These are phyloP conservation scores for Ammodytes marinus DNA, from an alignment of 2,113 vertebrate species.

Conservation along the genomic window DNA sequence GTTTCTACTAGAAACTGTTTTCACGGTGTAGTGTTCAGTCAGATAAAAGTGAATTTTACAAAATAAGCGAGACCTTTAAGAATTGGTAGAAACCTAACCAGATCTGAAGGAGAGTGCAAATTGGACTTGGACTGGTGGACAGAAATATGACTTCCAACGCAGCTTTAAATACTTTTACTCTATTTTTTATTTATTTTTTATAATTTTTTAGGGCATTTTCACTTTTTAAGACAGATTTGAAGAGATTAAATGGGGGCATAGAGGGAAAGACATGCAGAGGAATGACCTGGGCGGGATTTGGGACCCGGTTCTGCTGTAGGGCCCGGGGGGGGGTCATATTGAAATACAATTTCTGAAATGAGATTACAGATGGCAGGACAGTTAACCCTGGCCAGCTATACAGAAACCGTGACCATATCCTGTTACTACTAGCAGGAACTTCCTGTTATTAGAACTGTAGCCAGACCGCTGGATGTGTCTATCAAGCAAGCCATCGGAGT, in stretches of 20 bases:
- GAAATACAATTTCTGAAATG: neutral
- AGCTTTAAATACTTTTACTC: no score
- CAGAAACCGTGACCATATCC: constrained; percentile 54
- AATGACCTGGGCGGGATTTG: no score
- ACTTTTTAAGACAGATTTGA: neutral
- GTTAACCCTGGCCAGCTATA: constrained; percentile 18
- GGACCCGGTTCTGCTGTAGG: no score
- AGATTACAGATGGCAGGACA: neutral
- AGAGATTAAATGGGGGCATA: no score
- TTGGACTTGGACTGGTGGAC: neutral
- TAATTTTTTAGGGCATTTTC: no score
- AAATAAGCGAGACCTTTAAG: no score
- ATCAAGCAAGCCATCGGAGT: constrained; percentile 24
- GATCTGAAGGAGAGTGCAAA: neutral
- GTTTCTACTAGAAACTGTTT: no score
- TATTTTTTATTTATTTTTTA: no score
- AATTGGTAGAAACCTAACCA: neutral
- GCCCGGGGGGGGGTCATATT: no score
- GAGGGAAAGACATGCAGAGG: no score
- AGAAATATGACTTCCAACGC: neutral
- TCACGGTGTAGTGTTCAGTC: no score
- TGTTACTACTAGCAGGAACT: constrained; percentile 59
- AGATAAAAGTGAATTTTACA: no score
- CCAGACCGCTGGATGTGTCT: constrained; percentile 43
- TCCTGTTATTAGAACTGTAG: constrained; percentile 74